Conservation (phyloP, 1,140 invertebrate genomes). For the Plodia interpunctella region DNA sequence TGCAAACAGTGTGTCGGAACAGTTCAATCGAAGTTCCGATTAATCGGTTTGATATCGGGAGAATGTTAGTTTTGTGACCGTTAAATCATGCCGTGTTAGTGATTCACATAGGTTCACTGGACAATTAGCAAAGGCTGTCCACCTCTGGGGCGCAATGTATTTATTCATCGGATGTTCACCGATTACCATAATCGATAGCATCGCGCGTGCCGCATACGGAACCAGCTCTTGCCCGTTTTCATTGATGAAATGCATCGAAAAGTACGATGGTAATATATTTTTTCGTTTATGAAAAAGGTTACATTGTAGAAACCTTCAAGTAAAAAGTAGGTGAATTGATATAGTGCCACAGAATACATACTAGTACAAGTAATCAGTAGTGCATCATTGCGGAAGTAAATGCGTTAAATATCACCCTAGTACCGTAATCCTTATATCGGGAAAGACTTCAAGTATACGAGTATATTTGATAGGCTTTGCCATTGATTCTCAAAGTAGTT, state of each 20-base stretch:
- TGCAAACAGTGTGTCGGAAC: background rate
- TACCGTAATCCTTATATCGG: too few species aligned
- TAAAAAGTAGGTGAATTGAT: background rate
- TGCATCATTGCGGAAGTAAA: background rate
- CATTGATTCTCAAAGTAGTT: too few species aligned
- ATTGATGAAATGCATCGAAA: conserved; percentile 56
- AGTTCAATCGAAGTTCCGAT: conserved; percentile 11
- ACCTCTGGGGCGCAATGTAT: conserved; percentile 67
- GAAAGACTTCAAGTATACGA: too few species aligned
- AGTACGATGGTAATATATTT: conserved; percentile 14
- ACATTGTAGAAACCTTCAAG: background rate
- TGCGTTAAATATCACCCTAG: too few species aligned
- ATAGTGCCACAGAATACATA: too few species aligned
- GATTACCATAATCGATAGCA: conserved; percentile 73
- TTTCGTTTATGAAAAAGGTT: background rate
- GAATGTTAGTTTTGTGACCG: conserved; percentile 43
- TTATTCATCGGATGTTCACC: conserved; percentile 73
- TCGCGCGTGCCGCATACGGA: conserved; percentile 62
- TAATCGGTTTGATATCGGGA: conserved; percentile 31
- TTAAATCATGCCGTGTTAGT: conserved; percentile 58
- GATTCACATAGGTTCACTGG: conserved; percentile 67
- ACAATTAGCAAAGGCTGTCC: conserved; percentile 75
- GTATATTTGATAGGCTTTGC: too few species aligned
- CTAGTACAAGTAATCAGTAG: too few species aligned
- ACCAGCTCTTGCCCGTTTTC: conserved; percentile 44